Conservation (phyloP, 2,797 vertebrate genomes). For the Lacerta agilis region DNA sequence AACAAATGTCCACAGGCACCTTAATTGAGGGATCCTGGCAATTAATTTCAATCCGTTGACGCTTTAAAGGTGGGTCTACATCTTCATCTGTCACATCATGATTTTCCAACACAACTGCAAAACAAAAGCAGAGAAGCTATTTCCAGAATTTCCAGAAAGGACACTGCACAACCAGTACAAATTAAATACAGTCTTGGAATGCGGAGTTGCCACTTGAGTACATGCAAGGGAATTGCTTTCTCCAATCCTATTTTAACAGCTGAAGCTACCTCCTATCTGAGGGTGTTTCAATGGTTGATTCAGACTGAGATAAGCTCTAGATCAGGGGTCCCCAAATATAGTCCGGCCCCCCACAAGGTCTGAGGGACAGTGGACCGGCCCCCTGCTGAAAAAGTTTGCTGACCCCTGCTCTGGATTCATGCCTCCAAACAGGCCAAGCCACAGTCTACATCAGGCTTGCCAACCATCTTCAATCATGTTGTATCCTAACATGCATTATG, state of each 20-base stretch:
- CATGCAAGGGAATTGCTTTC: not conserved
- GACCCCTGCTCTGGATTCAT: not conserved
- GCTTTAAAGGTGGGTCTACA: conserved; percentile 88
- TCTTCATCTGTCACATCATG: conserved; percentile 87
- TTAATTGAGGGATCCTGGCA: conserved; percentile 88
- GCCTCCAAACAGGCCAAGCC: not conserved
- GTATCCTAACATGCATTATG: too few relatives aligned
- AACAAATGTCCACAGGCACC: conserved; percentile 59
- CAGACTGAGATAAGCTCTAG: not conserved
- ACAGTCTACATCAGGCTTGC: not conserved
- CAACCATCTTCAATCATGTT: not conserved
- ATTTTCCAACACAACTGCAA: conserved; percentile 89
- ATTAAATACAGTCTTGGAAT: not conserved
- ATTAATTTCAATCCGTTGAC: conserved; percentile 87
- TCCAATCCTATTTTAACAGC: not conserved
- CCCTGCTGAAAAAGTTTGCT: too few relatives aligned
- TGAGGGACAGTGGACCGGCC: too few relatives aligned
- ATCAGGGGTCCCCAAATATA: too few relatives aligned
- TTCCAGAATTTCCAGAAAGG: not conserved
- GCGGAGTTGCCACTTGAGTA: not conserved
- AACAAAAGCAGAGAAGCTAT: conserved; percentile 33
- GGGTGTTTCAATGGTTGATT: not conserved
- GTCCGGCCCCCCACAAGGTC: too few relatives aligned
- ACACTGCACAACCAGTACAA: not conserved
- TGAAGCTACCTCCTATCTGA: too few relatives aligned